Percentiles rank a stretch among this genome's conserved stretches.
Evolutionary conservation across 30 jellyfish, hydroid and myxozoan species (phyloP).

Genomic region (Morbakka virulenta): DNA sequence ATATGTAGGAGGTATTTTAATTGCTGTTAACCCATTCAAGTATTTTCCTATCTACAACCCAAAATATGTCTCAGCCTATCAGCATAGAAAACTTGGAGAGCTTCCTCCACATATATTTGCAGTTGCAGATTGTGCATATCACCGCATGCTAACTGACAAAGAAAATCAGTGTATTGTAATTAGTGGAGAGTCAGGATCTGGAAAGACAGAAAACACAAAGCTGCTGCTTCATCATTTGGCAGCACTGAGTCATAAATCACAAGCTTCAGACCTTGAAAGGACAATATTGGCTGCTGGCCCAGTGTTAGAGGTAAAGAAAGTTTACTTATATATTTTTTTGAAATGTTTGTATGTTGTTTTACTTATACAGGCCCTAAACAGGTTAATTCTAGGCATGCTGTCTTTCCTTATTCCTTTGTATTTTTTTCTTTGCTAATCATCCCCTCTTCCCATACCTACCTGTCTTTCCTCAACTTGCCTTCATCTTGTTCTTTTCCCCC

Average conservation of each 20-base stretch:
- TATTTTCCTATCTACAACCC: constrained; percentile 95
- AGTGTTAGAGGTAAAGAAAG: constrained; percentile 91
- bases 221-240: constrained; percentile 84
- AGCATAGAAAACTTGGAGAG: constrained; percentile 69
- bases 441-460: no score
- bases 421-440: no score
- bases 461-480: no score
- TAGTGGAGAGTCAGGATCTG: constrained; percentile 97
- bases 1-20: constrained; percentile 85
- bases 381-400: neutral
- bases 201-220: constrained; percentile 93
- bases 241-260: constrained; percentile 78
- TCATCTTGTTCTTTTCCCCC: no score
- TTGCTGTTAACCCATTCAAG: constrained; percentile 89
- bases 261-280: constrained; percentile 75
- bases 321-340: neutral
- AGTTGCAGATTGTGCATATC: constrained; percentile 86
- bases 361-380: neutral
- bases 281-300: constrained; percentile 93
- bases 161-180: constrained; percentile 87
- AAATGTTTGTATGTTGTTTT: neutral
- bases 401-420: neutral
- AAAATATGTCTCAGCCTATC: constrained; percentile 69
- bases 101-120: constrained; percentile 95
- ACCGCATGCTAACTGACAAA: constrained; percentile 68